Evolutionary conservation across 2,888 invertebrate genomes (phyloP).

Genomic region (Pyralis farinalis): DNA sequence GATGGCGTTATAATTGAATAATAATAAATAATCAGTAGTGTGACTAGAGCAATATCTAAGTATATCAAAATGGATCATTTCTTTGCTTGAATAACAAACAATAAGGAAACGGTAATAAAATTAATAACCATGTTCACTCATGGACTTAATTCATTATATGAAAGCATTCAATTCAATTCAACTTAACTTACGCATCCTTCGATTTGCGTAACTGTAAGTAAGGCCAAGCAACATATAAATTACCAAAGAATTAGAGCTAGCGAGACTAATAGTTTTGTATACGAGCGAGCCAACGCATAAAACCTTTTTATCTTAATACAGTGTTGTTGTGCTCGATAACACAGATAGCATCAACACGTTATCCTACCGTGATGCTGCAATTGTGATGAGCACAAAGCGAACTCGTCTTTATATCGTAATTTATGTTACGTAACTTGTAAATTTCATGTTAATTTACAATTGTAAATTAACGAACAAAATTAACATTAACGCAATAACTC

Average conservation of each 20-base stretch:
- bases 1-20: background rate
- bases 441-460: slow-evolving; percentile 25
- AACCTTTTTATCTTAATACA: slow-evolving; percentile 20
- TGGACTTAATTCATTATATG: slow-evolving; percentile 21
- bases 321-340: slow-evolving; percentile 63
- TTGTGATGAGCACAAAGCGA: slow-evolving; percentile 19
- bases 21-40: slow-evolving; percentile 1
- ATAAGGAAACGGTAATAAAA: slow-evolving; percentile 15
- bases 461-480: slow-evolving; percentile 14
- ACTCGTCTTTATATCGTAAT: slow-evolving; percentile 20
- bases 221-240: slow-evolving; percentile 37
- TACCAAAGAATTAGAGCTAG: slow-evolving; percentile 42
- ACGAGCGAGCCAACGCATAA: slow-evolving; percentile 17
- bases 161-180: slow-evolving; percentile 44
- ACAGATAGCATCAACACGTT: slow-evolving; percentile 51
- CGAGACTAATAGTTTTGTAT: slow-evolving; percentile 53
- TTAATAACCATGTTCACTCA: slow-evolving; percentile 17
- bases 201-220: slow-evolving; percentile 41
- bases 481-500: background rate
- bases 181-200: slow-evolving; percentile 37
- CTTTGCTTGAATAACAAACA: slow-evolving; percentile 1
- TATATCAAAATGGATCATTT: slow-evolving; percentile 4
- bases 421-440: slow-evolving; percentile 33
- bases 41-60: slow-evolving; percentile 4
- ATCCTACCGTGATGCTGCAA: slow-evolving; percentile 25